Evolutionary conservation across 2,888 invertebrate species (phyloP).

Genomic region (Epistrophe grossulariae): DNA sequence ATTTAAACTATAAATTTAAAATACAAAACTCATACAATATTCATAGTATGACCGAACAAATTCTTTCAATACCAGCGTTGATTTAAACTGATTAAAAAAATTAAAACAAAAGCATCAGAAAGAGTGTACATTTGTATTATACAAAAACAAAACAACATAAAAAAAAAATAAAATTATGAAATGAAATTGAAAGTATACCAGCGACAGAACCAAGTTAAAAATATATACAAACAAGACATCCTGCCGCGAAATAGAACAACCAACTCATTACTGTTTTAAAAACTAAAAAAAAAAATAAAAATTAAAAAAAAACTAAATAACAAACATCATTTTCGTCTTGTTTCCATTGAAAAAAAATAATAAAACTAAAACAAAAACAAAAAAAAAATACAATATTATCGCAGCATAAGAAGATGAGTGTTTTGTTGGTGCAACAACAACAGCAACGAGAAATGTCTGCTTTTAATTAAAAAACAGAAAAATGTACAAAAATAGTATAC

Average conservation of each 20-base stretch:
- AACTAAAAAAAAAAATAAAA: neutral
- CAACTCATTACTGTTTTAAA: slow-evolving; percentile 38
- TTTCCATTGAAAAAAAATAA: slow-evolving; percentile 11
- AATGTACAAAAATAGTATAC: slow-evolving; percentile 34
- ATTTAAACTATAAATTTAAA: neutral
- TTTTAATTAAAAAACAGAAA: slow-evolving; percentile 70
- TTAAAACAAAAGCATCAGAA: neutral
- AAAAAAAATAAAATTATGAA: neutral
- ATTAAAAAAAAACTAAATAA: slow-evolving; percentile 8
- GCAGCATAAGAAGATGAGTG: slow-evolving; percentile 17
- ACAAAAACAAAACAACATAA: neutral
- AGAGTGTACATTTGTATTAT: neutral
- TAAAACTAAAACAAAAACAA: slow-evolving; percentile 1
- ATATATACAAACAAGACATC: neutral
- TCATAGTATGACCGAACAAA: no score
- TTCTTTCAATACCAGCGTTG: neutral
- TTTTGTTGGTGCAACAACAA: slow-evolving; percentile 48
- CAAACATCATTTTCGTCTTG: slow-evolving; percentile 41
- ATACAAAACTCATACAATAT: no score
- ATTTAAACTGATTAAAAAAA: neutral
- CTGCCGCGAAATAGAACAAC: slow-evolving; percentile 24
- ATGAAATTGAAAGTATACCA: slow-evolving; percentile 36
- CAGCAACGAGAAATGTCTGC: slow-evolving; percentile 47
- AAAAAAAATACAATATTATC: slow-evolving; percentile 22
- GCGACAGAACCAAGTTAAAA: neutral